Percentiles rank a stretch among this genome's conserved stretches.
These are phyloP conservation scores for Orientallactaga bullata DNA, from an alignment of 2,113 vertebrate genomes.

Conservation along the genomic window DNA sequence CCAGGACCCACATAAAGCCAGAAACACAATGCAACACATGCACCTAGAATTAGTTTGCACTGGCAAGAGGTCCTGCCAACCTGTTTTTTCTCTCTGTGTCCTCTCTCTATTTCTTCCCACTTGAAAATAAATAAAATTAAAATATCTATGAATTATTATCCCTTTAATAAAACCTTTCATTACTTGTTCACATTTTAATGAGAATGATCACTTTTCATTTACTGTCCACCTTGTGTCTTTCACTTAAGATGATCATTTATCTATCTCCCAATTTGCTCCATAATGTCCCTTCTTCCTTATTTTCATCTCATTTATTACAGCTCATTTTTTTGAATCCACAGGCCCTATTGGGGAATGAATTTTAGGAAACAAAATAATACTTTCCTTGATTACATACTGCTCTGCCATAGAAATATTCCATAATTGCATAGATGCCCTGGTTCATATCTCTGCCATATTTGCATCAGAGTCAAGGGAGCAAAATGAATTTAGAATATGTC, in stretches of 20 bases:
- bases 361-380: fast-evolving
- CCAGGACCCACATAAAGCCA: no score
- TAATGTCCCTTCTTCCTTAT: neutral
- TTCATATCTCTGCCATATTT: neutral
- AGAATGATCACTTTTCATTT: neutral
- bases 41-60: no score
- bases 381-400: neutral
- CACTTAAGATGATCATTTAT: neutral
- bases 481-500: neutral
- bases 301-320: neutral
- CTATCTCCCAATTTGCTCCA: fast-evolving
- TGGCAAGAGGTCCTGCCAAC: no score
- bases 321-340: no score
- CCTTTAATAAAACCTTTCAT: neutral
- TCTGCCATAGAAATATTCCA: neutral
- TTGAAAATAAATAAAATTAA: no score
- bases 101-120: no score
- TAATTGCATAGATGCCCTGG: neutral
- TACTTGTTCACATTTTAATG: fast-evolving
- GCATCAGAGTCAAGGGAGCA: neutral
- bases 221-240: neutral
- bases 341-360: neutral
- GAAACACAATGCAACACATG: no score
- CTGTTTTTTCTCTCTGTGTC: no score
- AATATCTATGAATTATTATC: neutral